Evolutionary conservation across 2,888 invertebrate species (phyloP), one percentile per base, ranked within the genome.

Genomic region (Hyppa rectilinea): DNA sequence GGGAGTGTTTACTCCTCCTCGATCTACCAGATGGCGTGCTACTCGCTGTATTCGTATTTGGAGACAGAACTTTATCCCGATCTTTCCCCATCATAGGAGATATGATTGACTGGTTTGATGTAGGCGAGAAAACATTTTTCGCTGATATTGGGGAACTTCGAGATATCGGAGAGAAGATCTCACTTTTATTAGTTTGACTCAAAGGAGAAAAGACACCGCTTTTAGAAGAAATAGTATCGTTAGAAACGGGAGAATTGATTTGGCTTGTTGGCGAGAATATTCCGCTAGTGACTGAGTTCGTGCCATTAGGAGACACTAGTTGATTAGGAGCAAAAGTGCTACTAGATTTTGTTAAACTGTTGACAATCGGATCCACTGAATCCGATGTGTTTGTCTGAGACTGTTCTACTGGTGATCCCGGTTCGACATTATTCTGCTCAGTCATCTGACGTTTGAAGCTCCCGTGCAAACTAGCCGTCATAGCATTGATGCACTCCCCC

Each of bases 401-500:
- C 85, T 94, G 94, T 82, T 95, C 95, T 82, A 90, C 87, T 62
- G 91, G 96, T 47, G 96, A 96, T 88, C 91, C 93, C 40, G 92
- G 88, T 73, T 95, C 95, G 56, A 90, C 87, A 79, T 87, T 87
- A 85, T 91, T 92, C 82, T 93, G 92, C 90, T 97, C 95, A 83
- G 94, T 93, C 83, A 96, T 96, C 90, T 96, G 96, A 83, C 96
- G 92, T 92, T 96, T 96, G 90, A 96, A 96, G 92, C 97, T 97
- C 84, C 97, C 97, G 91, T 97, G 97, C 85, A 97, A 94, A 88
- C 92, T 97, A 83, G 97, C 97, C 76, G 97, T 95, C 85, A 97
- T 97, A 81, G 96, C 96, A 90, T 94, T 96, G 86, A 95, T 93
- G 91, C 96, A 96, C 89, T 97, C 96, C 79, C 97, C 97, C 88